Evolutionary conservation across 2,888 invertebrate species (phyloP).

Genomic region (Amphipoea oculea): DNA sequence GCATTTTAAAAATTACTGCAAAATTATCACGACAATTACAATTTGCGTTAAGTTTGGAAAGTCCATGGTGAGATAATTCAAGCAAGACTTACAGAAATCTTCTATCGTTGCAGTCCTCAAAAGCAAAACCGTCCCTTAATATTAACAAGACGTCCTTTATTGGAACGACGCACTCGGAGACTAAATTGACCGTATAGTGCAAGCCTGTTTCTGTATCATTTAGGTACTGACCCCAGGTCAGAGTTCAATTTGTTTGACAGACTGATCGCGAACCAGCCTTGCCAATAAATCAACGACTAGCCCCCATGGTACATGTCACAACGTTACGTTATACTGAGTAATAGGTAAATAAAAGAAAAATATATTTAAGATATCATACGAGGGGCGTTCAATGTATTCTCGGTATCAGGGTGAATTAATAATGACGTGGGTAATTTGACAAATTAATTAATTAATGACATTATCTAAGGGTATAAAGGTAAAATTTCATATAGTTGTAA

Average conservation of each 20-base stretch:
- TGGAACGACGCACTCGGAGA: slow-evolving; percentile 14
- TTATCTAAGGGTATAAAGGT: too few species aligned
- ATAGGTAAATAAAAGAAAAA: too few species aligned
- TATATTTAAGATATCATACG: neutral
- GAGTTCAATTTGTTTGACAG: slow-evolving; percentile 42
- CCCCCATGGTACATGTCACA: neutral
- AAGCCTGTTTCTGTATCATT: slow-evolving; percentile 17
- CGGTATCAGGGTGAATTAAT: too few species aligned
- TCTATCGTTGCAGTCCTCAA: neutral
- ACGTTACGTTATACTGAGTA: neutral
- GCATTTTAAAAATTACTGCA: neutral
- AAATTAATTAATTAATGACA: too few species aligned
- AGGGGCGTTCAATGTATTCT: too few species aligned
- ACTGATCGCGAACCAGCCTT: slow-evolving; percentile 18
- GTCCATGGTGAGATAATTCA: neutral
- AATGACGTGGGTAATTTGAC: too few species aligned
- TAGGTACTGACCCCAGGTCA: slow-evolving; percentile 26
- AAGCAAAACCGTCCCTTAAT: neutral
- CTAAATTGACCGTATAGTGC: slow-evolving; percentile 38
- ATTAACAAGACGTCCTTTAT: slow-evolving; percentile 18
- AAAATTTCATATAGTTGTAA: too few species aligned
- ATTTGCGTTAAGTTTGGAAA: neutral
- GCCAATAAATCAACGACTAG: slow-evolving; percentile 29
- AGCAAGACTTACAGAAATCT: slow-evolving; percentile 25
- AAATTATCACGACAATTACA: neutral